Evolutionary conservation across 2,113 vertebrate genomes (phyloP).

Genomic region (Salvelinus namaycush): DNA sequence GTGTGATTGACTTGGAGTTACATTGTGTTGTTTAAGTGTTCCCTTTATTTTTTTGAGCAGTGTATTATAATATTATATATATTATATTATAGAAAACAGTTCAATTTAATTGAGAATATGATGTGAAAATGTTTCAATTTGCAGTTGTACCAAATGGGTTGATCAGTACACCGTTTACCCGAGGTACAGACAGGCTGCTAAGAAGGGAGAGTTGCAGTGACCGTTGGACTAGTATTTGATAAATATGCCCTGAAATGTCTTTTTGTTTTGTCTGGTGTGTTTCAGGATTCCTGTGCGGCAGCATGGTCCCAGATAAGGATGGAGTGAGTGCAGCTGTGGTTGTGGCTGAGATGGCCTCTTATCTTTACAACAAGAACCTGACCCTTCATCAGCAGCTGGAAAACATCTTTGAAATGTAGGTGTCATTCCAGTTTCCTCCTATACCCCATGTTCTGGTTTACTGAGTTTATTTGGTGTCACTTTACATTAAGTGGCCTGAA

Average conservation of each 20-base stretch:
- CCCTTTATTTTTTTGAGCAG: too few relatives aligned
- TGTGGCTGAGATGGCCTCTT: slow-evolving; percentile 88
- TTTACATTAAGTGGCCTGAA: too few relatives aligned
- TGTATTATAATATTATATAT: too few relatives aligned
- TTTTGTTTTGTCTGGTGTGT: slow-evolving; percentile 2
- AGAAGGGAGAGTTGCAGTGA: too few relatives aligned
- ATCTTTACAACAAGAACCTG: slow-evolving; percentile 75
- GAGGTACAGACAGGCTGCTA: too few relatives aligned
- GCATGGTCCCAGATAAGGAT: slow-evolving; percentile 88
- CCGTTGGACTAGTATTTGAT: neutral
- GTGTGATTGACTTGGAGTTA: too few relatives aligned
- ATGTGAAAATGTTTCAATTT: too few relatives aligned
- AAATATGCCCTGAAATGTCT: neutral
- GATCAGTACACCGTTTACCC: too few relatives aligned
- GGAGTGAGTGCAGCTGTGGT: slow-evolving; percentile 91
- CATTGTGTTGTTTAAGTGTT: too few relatives aligned
- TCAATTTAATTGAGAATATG: too few relatives aligned
- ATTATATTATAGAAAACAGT: too few relatives aligned
- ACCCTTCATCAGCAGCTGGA: slow-evolving; percentile 81
- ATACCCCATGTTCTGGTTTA: neutral
- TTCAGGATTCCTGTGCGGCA: slow-evolving; percentile 74
- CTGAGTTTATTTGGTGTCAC: neutral
- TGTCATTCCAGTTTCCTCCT: neutral
- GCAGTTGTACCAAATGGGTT: too few relatives aligned
- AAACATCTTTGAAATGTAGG: neutral